Base-by-base conservation (phyloP, 1,140 invertebrate species). In the Temnothorax longispinosus region DNA sequence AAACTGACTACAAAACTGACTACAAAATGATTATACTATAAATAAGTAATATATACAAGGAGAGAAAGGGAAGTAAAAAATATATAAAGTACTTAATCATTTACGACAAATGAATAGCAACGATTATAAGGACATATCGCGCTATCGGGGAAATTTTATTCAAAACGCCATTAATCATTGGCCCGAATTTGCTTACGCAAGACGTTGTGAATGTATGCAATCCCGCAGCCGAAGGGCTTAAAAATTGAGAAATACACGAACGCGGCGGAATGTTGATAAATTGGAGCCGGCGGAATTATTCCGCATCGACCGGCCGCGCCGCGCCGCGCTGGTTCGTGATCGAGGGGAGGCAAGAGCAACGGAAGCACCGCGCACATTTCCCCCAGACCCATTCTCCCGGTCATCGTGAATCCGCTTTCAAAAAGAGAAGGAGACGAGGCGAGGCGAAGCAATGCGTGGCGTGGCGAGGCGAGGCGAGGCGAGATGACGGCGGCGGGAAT, bases 401-500 rank as follows among this genome's bases (percentile, higher is more conserved):
- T 81, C 32, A 62, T 75, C 56, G 72, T 44, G 67, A 75, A 89
- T 67, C 86, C 69, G 54, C 77, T 88, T 86, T 90, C 82, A 77
- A 91, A 90, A 89, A 91, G 75, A 47, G 74, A 88, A 87, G 65
- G 87, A 85, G 85, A 88, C 81, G 77, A 87, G 90, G 91, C 85
- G 89, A 82, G 88, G 89, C 62, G 50, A 50, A 71, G 44, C 76
- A 41, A 86, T 15, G 56, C 74, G 58, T 52, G 50, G 56, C 74
- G 58, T 52, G 50, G 62, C 47, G 78, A 88, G 90, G 88, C 80
- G 90, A 87, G 50, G 88, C 80, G 90, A 87, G 91, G 91, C 88
- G 90, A 87, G 89, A 91, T 88, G 80, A 93, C 93, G 92, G 91
- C 91, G 93, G 93, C 92, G 94, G 89, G 91, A 94, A 94, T 95